Evolutionary conservation across 2,113 vertebrate species (phyloP).

Genomic region (Ivindomyrus marchei): DNA sequence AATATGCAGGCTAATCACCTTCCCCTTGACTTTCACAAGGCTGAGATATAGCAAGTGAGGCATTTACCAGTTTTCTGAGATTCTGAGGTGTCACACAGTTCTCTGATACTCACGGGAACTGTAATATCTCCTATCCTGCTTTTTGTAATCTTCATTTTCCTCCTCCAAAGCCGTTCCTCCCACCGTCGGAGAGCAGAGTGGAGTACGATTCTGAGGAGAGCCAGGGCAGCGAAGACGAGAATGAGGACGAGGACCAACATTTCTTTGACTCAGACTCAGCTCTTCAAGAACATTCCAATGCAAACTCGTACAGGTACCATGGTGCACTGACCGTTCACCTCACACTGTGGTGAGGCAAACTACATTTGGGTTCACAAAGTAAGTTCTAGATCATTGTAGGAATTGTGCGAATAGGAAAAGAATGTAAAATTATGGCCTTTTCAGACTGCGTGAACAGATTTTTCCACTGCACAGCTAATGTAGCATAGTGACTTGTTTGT

Average conservation of each 20-base stretch:
- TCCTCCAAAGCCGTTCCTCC: constrained; percentile 71
- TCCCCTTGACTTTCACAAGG: neutral
- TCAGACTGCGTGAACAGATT: neutral
- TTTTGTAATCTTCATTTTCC: neutral
- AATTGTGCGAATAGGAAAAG: neutral
- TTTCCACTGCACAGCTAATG: neutral
- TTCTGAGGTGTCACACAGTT: neutral
- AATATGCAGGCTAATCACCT: neutral
- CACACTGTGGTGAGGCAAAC: neutral
- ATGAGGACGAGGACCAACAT: constrained; percentile 62
- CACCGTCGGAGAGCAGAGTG: constrained; percentile 63
- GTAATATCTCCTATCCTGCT: neutral
- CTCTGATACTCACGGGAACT: neutral
- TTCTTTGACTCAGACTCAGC: constrained; percentile 62
- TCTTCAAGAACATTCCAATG: constrained; percentile 83
- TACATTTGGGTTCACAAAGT: neutral
- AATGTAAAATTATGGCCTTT: neutral
- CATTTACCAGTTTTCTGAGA: neutral
- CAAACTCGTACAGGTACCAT: constrained; percentile 88
- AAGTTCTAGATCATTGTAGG: neutral
- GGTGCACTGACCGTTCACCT: neutral
- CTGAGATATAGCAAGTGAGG: neutral
- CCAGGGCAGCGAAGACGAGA: constrained; percentile 72
- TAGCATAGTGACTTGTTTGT: neutral
- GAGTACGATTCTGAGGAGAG: constrained; percentile 96